These are phyloP conservation scores for Parnassius glacialis DNA, from an alignment of 2,888 invertebrate genomes.

Conservation along the genomic window DNA sequence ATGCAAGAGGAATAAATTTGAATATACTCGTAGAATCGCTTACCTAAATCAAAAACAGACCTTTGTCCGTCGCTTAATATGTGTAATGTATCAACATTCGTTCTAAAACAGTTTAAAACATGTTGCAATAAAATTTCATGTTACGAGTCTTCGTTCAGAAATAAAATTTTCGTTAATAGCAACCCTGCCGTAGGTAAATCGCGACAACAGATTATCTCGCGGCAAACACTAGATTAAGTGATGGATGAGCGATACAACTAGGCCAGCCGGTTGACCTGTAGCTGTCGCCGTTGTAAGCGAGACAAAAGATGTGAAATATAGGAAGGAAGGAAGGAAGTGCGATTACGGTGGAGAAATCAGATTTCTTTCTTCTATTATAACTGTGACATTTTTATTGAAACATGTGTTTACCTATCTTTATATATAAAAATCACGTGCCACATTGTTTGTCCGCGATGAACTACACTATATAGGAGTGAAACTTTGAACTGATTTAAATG, in stretches of 20 bases:
- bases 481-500: too few species aligned
- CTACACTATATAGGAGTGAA: too few species aligned
- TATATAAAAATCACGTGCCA: too few species aligned
- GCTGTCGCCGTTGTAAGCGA: slow-evolving; percentile 10
- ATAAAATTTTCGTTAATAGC: slow-evolving; percentile 14
- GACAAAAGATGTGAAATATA: slow-evolving; percentile 1
- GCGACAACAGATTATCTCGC: slow-evolving; percentile 19
- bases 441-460: too few species aligned
- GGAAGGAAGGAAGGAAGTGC: slow-evolving; percentile 14
- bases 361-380: neutral
- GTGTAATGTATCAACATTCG: too few species aligned
- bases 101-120: too few species aligned
- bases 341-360: slow-evolving; percentile 3
- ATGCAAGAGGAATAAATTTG: too few species aligned
- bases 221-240: slow-evolving; percentile 21
- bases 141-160: neutral
- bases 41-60: too few species aligned
- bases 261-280: slow-evolving; percentile 15
- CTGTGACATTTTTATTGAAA: neutral
- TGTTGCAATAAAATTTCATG: too few species aligned
- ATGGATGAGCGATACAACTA: slow-evolving; percentile 22
- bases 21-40: too few species aligned
- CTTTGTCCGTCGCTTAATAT: too few species aligned
- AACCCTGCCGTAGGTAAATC: slow-evolving; percentile 15
- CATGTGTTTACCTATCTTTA: too few species aligned